phyloP scores from a whole-genome alignment of 1,140 invertebrate species.

The Papilio xuthus region DNA sequence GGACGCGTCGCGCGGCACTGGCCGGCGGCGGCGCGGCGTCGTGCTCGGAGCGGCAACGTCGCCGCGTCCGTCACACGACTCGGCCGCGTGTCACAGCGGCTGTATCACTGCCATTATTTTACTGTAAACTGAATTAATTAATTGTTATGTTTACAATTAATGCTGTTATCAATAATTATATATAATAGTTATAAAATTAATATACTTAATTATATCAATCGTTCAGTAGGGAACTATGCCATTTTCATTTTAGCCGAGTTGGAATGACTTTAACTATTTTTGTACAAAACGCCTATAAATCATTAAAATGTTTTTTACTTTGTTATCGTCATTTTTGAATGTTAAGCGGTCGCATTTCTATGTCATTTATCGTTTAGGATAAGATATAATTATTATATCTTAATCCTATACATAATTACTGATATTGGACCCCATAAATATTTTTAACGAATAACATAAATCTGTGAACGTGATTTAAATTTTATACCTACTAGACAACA shows the following conservation, averaged over 20 bases:
- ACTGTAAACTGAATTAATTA: not conserved
- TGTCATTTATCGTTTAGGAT: not conserved
- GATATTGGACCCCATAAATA: not conserved
- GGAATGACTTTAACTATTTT: not conserved
- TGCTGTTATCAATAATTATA: not conserved
- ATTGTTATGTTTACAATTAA: not conserved
- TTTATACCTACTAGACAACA: not conserved
- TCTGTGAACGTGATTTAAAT: not conserved
- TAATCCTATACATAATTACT: not conserved
- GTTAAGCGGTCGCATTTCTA: not conserved
- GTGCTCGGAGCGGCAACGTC: slow-evolving; percentile 65
- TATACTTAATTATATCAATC: no score
- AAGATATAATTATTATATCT: not conserved
- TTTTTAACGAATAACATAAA: not conserved
- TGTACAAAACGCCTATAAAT: not conserved
- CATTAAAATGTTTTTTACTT: not conserved
- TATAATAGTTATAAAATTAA: no score
- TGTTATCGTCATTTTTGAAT: not conserved
- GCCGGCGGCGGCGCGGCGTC: slow-evolving; percentile 41
- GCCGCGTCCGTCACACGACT: slow-evolving; percentile 39
- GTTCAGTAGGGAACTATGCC: no score
- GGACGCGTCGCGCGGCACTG: slow-evolving; percentile 42
- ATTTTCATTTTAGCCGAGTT: not conserved
- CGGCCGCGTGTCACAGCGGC: slow-evolving; percentile 8
- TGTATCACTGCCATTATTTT: not conserved